Conservation (phyloP, 2,113 vertebrate species). For the Garra rufa region DNA sequence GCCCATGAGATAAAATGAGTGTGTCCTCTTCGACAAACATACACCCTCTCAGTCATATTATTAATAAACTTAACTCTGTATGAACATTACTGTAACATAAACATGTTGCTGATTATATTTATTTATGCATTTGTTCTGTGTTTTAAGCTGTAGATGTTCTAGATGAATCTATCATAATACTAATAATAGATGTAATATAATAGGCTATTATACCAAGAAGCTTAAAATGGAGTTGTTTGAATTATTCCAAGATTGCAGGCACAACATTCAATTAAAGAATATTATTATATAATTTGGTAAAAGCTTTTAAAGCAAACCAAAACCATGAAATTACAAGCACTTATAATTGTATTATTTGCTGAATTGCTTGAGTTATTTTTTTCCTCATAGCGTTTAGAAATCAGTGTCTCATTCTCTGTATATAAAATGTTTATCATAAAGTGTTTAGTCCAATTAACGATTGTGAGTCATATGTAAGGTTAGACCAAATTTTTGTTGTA, state of each 20-base stretch:
- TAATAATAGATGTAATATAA: not conserved
- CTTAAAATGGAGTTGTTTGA: not conserved
- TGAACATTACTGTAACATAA: slow-evolving; percentile 4
- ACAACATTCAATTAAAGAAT: not conserved
- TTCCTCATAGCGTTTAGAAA: not conserved
- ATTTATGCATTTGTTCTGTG: not conserved
- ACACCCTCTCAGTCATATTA: not conserved
- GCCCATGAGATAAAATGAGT: slow-evolving; percentile 63
- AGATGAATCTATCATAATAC: not conserved
- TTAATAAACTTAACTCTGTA: not conserved
- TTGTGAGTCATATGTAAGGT: not conserved
- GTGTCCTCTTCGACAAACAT: slow-evolving; percentile 17
- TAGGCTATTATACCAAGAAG: not conserved
- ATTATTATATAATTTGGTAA: not conserved
- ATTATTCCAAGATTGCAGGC: not conserved
- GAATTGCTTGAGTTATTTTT: not conserved
- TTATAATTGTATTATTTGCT: not conserved
- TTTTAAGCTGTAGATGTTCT: not conserved
- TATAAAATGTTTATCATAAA: not conserved
- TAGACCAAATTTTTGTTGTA: not conserved
- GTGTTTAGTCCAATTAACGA: not conserved
- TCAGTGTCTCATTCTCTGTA: not conserved
- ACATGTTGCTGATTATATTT: not conserved
- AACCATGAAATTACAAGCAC: not conserved
- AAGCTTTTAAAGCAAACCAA: not conserved